These are phyloP conservation scores for Apeltes quadracus DNA, from an alignment of 2,113 vertebrate genomes.

Conservation along the genomic window DNA sequence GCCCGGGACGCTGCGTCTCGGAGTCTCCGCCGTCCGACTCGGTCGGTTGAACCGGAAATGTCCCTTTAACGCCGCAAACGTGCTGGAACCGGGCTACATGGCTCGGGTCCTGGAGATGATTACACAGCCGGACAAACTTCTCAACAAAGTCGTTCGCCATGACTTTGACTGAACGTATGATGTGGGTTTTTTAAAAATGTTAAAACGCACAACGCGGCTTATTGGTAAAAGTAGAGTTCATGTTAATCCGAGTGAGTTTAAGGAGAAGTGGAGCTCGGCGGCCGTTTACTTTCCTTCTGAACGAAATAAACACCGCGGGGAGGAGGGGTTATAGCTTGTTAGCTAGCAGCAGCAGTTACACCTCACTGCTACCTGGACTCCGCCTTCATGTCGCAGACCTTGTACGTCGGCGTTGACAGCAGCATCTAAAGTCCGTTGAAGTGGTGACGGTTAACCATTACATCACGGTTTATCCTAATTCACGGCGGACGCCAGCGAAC, in stretches of 20 bases:
- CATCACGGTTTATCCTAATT: background rate
- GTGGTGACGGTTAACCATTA: constrained; percentile 55
- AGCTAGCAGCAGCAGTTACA: background rate
- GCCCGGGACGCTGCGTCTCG: constrained; percentile 39
- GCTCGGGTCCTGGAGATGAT: constrained; percentile 86
- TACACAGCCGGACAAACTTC: constrained; percentile 71
- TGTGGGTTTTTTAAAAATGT: background rate
- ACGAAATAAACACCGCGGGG: background rate
- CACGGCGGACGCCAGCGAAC: background rate
- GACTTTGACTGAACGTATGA: background rate
- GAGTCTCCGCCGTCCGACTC: constrained; percentile 43
- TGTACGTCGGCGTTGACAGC: constrained; percentile 10
- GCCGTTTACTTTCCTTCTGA: constrained; percentile 16
- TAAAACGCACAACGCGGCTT: background rate
- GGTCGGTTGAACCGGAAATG: constrained; percentile 56
- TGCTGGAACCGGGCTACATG: constrained; percentile 91
- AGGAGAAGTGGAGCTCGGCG: constrained; percentile 2
- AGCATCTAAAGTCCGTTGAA: constrained; percentile 66
- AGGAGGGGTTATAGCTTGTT: background rate
- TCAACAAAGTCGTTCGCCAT: constrained; percentile 68
- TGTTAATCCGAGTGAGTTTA: constrained; percentile 23
- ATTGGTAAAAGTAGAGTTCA: constrained; percentile 26
- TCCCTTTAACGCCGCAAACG: constrained; percentile 88
- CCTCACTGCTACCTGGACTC: background rate
- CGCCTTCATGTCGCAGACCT: constrained; percentile 9